Evolutionary conservation across 1,140 invertebrate genomes (phyloP), one percentile per base, ranked within the genome.

Genomic region (Ephestia elutella): DNA sequence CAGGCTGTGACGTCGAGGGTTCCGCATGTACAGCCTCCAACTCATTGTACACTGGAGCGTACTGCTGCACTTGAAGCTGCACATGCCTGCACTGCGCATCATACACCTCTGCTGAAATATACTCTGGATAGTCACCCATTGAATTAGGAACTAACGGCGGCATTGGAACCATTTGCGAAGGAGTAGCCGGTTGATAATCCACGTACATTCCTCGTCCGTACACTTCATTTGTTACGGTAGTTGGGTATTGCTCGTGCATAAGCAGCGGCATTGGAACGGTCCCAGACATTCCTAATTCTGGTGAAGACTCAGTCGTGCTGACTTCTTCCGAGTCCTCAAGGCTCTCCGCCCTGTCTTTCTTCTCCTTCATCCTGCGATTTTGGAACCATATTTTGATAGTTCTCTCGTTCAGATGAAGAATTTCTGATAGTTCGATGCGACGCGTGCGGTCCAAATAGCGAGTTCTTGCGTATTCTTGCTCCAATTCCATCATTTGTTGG

Each of bases 381-480:
- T 98, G 96, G 88, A 98, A 98, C 96, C 96, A 98, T 73, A 98
- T 98, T 90, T 98, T 98, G 70, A 98, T 97, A 82, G 98, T 96
- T 51, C 97, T 91, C 84, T 98, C 97, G 49, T 96, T 97, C 13
- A 98, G 91, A 73, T 96, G 96, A 8, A 98, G 91, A 25, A 95
- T 95, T 82, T 97, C 96, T 1, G 97, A 96, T 64, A 99, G 96
- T 87, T 98, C 96, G 80, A 98, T 97, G 77, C 97, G 92, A 70
- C 97, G 92, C 77, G 96, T 92, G 71, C 96, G 91, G 63, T 97
- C 98, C 70, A 99, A 91, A 89, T 98, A 98, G 73, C 97, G 95
- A 82, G 96, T 97, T 89, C 96, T 98, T 81, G 97, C 95, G 83
- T 99, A 99, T 89, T 99, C 97, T 87, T 98, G 98, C 85, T 99